Percentiles rank a stretch among this genome's conserved stretches.
Evolutionary conservation across 2,888 invertebrate genomes (phyloP).

Genomic region (Serripes groenlandicus): DNA sequence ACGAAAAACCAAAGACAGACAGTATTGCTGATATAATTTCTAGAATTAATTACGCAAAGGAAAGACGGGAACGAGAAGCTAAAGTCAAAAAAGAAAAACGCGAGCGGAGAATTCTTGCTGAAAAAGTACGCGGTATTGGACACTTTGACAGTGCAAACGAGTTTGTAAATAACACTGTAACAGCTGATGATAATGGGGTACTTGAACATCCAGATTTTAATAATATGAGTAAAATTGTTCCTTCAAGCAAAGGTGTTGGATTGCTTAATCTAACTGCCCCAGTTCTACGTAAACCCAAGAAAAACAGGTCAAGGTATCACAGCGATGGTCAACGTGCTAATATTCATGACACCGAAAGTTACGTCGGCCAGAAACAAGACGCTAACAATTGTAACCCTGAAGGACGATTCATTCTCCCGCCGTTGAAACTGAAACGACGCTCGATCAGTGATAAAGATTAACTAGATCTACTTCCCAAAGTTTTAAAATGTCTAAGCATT

Average conservation of each 20-base stretch:
- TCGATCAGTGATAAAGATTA: background rate
- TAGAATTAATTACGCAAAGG: slow-evolving; percentile 49
- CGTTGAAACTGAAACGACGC: slow-evolving; percentile 2
- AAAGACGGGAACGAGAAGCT: slow-evolving; percentile 35
- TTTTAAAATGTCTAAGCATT: no score
- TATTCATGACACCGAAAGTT: background rate
- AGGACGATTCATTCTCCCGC: background rate
- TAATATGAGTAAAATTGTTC: background rate
- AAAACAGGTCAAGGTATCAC: background rate
- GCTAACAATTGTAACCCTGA: background rate
- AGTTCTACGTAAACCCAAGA: background rate
- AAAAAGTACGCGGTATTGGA: slow-evolving; percentile 30
- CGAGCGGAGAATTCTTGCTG: slow-evolving; percentile 47
- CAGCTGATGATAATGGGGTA: no score
- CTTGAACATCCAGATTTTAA: no score
- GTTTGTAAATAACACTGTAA: background rate
- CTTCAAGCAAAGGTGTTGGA: background rate
- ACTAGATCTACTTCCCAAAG: background rate
- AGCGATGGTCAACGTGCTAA: background rate
- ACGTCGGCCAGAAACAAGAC: background rate
- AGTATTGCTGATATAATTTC: slow-evolving; percentile 50
- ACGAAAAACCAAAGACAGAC: slow-evolving; percentile 25
- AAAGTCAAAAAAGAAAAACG: slow-evolving; percentile 52
- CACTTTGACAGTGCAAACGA: background rate
- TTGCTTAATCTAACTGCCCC: slow-evolving; percentile 1